phyloP scores from a whole-genome alignment of 53 echinoderm and acorn worm genomes.

The Crossaster papposus region DNA sequence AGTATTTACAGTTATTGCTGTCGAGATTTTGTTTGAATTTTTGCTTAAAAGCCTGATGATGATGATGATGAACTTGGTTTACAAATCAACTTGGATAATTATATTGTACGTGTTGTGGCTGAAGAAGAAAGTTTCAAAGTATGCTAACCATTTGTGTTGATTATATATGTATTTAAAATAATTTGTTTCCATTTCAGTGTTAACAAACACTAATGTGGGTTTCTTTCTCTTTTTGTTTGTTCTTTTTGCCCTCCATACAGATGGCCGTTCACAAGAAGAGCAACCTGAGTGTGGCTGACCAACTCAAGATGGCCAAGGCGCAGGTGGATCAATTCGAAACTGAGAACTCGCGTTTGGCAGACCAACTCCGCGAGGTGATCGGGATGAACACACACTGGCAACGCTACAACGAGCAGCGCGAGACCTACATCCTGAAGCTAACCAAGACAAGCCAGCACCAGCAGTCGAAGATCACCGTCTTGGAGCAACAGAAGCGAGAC shows the following conservation, averaged over 20 bases:
- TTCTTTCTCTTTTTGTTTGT: neutral
- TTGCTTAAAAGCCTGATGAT: no score
- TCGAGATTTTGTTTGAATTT: no score
- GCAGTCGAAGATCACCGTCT: slow-evolving; percentile 62
- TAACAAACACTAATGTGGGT: neutral
- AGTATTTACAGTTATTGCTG: no score
- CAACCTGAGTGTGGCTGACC: slow-evolving; percentile 14
- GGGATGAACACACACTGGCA: slow-evolving; percentile 68
- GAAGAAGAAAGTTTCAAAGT: no score
- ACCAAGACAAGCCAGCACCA: slow-evolving; percentile 59
- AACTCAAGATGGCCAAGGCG: slow-evolving; percentile 28
- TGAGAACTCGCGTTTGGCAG: slow-evolving; percentile 55
- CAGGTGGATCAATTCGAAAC: slow-evolving; percentile 54
- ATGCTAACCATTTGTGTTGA: no score
- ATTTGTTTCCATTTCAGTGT: no score
- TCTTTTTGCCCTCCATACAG: neutral
- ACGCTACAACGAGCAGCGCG: slow-evolving; percentile 63
- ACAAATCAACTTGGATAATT: no score
- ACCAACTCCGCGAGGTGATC: slow-evolving; percentile 60
- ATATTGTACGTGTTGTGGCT: no score
- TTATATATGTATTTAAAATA: no score
- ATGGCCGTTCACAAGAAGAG: slow-evolving; percentile 1
- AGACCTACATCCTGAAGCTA: slow-evolving; percentile 50
- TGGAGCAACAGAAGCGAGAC: slow-evolving; percentile 43
- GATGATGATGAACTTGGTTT: no score